These are phyloP conservation scores for Sylvietta virens DNA, from an alignment of 2,113 vertebrate genomes.

Conservation along the genomic window DNA sequence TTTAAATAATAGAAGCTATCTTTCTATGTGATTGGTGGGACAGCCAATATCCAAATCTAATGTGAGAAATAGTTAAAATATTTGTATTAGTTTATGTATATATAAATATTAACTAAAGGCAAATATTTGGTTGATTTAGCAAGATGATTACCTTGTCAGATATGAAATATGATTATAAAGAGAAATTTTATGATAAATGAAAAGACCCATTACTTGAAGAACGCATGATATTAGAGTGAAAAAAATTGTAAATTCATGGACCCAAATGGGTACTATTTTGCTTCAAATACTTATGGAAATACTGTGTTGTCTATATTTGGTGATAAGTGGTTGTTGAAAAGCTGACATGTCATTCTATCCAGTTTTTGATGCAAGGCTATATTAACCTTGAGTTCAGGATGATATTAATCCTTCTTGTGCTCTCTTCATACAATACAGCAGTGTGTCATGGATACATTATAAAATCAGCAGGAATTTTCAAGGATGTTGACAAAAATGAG, in stretches of 20 bases:
- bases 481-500: constrained; percentile 21
- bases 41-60: neutral
- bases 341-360: constrained; percentile 17
- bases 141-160: constrained; percentile 8
- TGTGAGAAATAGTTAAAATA: neutral
- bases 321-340: constrained; percentile 59
- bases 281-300: constrained; percentile 57
- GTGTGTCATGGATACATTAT: neutral
- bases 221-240: neutral
- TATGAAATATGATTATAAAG: constrained; percentile 34
- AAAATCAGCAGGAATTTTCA: constrained; percentile 35
- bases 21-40: neutral
- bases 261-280: neutral
- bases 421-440: constrained; percentile 20
- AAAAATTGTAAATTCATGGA: constrained; percentile 43
- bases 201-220: constrained; percentile 11
- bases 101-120: neutral
- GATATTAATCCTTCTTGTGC: constrained; percentile 25
- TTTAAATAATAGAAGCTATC: neutral
- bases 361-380: constrained; percentile 6
- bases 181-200: constrained; percentile 15
- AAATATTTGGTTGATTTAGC: constrained; percentile 7
- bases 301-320: constrained; percentile 35
- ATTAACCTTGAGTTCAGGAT: constrained; percentile 56
- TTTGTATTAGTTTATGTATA: neutral